Base-by-base conservation (phyloP, 2,888 invertebrate genomes). In the Tiliacea aurago region DNA sequence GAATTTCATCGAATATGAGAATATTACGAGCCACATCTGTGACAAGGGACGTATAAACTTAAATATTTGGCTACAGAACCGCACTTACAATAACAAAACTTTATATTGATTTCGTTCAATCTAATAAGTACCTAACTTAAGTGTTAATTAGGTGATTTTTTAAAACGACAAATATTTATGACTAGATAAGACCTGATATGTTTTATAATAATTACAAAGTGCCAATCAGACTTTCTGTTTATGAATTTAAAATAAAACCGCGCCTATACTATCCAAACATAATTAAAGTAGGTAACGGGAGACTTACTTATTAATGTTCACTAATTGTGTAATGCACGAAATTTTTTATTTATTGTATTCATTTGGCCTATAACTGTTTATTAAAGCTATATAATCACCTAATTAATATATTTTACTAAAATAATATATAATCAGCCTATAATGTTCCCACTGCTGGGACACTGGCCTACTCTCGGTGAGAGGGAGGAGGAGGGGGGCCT, bases 1-100 rank as follows among this genome's bases (percentile, higher is more conserved):
- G 95, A 96, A 95, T 96, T 96, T 95, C 95, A 96, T 95, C 95
- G 94, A 90, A 94, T 95, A 95, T 93, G 95, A 93, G 94, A 95
- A 95, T 96, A 96, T 96, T 95, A 95, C 94, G 93, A 93, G 91
- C 90, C 94, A 94, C 96, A 96, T 94, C 95, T 96, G 96, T 93
- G 95, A 93, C 95, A 93, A 93, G 96, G 95, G 95, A 93, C 94
- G 93, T 92, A 95, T 94, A 95, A 94, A 94, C 93, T 95, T 94
- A 94, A 94, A 93, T 93, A 92, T 93, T 92, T 90, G 90, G 87
- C 86, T 86, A 89, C 87, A 88, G 73, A 83, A 81, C 85, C 84
- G 78, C 81, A 76, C 78, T 89, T 84, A 84, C 79, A 83, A 84
- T 87, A 84, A 86, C 86, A 83, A 72, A 87, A 89, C 79, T 86